These are phyloP conservation scores for Archips crataeganus DNA, from an alignment of 2,888 invertebrate genomes.

Conservation along the genomic window DNA sequence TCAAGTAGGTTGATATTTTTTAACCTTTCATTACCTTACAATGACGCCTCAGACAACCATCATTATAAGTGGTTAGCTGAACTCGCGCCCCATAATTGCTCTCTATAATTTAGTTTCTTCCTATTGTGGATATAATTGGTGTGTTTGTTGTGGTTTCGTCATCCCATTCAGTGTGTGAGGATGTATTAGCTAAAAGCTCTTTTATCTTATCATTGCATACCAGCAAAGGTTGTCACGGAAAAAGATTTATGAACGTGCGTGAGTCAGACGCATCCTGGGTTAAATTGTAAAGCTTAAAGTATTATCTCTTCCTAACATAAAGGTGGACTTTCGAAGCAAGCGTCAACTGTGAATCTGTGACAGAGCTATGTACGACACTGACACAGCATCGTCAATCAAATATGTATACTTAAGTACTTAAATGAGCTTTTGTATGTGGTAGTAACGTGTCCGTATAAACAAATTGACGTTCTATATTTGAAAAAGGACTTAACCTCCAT, in stretches of 20 bases:
- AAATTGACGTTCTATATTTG: no score
- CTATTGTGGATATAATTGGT: constrained; percentile 29
- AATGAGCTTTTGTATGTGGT: no score
- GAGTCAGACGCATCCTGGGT: constrained; percentile 32
- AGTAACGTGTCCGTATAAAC: no score
- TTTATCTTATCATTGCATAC: constrained; percentile 43
- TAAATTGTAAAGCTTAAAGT: constrained; percentile 24
- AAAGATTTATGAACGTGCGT: constrained; percentile 41
- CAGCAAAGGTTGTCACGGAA: constrained; percentile 29
- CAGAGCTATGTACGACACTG: no score
- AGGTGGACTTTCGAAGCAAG: no score
- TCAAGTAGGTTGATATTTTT: constrained; percentile 2
- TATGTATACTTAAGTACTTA: no score
- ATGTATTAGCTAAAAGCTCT: constrained; percentile 15
- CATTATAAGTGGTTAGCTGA: constrained; percentile 24
- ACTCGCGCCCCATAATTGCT: constrained; percentile 37
- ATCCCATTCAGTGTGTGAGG: constrained; percentile 23
- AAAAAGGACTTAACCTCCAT: no score
- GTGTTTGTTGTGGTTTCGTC: constrained; percentile 31
- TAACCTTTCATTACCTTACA: constrained; percentile 39
- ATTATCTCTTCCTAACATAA: constrained; percentile 30
- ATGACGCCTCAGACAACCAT: constrained; percentile 23
- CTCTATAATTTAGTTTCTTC: constrained; percentile 36
- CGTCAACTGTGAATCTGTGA: no score
- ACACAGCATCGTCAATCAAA: no score